Evolutionary conservation across 1,140 invertebrate species (phyloP).

Genomic region (Drosophila kohkoa): DNA sequence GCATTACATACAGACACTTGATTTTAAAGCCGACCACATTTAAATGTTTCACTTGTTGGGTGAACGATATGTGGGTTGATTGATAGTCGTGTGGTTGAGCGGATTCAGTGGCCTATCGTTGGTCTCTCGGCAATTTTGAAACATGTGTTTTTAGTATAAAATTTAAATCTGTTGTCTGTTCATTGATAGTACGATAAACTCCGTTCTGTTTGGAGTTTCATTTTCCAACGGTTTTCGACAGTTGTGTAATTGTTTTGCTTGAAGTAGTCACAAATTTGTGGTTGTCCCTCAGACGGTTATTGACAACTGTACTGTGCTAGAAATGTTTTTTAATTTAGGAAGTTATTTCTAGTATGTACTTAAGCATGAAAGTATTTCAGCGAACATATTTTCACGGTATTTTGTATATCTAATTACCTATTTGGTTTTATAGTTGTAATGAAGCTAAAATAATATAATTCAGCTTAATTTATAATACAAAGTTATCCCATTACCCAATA

Average conservation of each 20-base stretch:
- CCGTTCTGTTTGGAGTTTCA: conserved; percentile 20
- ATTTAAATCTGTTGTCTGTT: conserved; percentile 73
- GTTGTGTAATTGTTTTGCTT: conserved; percentile 71
- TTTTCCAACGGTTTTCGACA: conserved; percentile 53
- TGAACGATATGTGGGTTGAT: conserved; percentile 16
- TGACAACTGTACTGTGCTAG: not conserved
- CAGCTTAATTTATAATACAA: no score
- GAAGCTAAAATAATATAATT: no score
- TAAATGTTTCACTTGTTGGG: conserved; percentile 73
- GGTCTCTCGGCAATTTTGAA: conserved; percentile 69
- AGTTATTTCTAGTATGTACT: no score
- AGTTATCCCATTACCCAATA: not conserved
- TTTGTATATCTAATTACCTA: no score
- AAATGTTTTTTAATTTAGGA: no score
- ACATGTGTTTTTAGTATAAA: conserved; percentile 77
- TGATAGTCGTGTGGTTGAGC: conserved; percentile 13
- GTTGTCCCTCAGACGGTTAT: conserved; percentile 1
- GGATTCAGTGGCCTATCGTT: conserved; percentile 31
- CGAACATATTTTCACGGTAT: no score
- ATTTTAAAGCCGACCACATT: conserved; percentile 69
- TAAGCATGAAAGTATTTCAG: no score
- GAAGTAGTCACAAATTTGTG: conserved; percentile 31
- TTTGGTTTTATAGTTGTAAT: no score
- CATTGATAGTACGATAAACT: conserved; percentile 73
- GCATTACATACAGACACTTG: conserved; percentile 80